Conservation (phyloP, 2,113 vertebrate species). For the Platycercus adscitus region DNA sequence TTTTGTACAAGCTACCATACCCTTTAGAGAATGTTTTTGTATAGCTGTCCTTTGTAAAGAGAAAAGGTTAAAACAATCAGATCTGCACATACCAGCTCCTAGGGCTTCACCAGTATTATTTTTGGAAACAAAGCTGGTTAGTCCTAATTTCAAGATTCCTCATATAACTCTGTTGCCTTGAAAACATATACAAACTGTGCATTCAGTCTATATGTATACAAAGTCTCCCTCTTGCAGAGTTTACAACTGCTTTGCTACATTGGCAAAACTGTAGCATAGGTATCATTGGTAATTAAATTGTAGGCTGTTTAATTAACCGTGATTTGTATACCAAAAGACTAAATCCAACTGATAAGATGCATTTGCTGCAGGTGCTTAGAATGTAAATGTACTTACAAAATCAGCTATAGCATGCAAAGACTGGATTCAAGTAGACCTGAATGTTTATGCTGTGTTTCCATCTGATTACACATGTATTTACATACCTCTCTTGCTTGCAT, state of each 20-base stretch:
- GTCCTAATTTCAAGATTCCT: background rate
- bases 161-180: background rate
- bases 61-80: background rate
- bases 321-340: background rate
- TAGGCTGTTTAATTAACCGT: background rate
- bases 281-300: background rate
- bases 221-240: background rate
- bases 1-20: background rate
- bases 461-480: background rate
- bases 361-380: background rate
- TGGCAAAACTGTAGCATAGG: background rate
- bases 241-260: background rate
- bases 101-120: background rate
- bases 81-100: background rate
- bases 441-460: background rate
- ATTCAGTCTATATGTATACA: fast-evolving
- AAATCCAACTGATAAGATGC: background rate
- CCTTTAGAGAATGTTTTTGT: background rate
- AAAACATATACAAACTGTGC: background rate
- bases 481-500: background rate
- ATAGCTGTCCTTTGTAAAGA: background rate
- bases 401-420: background rate
- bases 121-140: background rate
- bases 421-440: background rate
- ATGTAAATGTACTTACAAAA: background rate